These are phyloP conservation scores for Drosophila bocki DNA, from an alignment of 1,140 invertebrate species.

Conservation along the genomic window DNA sequence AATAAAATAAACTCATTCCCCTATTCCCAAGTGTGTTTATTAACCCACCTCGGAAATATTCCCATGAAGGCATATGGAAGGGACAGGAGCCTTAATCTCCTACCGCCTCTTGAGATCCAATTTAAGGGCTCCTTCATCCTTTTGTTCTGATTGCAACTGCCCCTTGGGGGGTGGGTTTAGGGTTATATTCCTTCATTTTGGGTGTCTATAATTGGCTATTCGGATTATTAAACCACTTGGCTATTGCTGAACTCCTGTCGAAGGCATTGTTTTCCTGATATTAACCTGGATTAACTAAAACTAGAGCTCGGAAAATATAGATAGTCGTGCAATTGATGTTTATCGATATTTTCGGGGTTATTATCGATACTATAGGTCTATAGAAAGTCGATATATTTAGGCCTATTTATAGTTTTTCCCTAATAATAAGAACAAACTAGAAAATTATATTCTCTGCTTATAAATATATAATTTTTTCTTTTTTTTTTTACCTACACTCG, in stretches of 20 bases:
- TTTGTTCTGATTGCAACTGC: neutral
- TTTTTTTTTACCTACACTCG: neutral
- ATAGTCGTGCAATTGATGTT: no score
- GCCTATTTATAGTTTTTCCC: no score
- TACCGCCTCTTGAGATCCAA: no score
- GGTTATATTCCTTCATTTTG: neutral
- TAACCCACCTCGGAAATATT: neutral
- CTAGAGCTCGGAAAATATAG: no score
- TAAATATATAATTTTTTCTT: constrained; percentile 7
- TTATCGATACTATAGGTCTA: no score
- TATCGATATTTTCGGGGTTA: no score
- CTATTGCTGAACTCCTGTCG: neutral
- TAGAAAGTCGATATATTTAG: no score
- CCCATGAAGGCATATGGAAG: neutral
- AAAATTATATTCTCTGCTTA: constrained; percentile 13
- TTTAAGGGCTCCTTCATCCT: neutral
- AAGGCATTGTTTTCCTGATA: neutral
- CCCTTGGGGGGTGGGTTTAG: neutral
- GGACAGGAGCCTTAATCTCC: neutral
- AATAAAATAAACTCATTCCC: no score
- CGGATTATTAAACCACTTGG: neutral
- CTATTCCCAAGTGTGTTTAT: neutral
- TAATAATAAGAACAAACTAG: neutral
- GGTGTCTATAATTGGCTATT: neutral
- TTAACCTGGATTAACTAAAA: constrained; percentile 1